These are phyloP conservation scores for Resseliella maxima DNA, from an alignment of 2,888 invertebrate genomes.

Conservation along the genomic window DNA sequence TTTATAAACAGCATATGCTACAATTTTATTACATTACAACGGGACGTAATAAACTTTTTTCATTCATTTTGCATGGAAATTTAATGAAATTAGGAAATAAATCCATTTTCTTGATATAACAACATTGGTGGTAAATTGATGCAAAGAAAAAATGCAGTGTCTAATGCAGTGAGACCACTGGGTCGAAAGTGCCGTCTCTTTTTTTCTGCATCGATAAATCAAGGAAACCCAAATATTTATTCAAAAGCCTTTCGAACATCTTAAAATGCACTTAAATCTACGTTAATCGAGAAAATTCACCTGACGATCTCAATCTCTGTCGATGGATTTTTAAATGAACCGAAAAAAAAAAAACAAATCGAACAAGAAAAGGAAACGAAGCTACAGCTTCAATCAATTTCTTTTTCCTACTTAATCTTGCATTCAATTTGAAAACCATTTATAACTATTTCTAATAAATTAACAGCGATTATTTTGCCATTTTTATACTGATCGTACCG, in stretches of 20 bases:
- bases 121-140: neutral
- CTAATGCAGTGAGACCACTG: too few species aligned
- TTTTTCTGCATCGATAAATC: too few species aligned
- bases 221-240: too few species aligned
- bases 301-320: neutral
- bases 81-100: neutral
- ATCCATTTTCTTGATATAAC: conserved; percentile 38
- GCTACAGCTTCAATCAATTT: conserved; percentile 24
- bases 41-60: neutral
- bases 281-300: neutral
- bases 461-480: conserved; percentile 41
- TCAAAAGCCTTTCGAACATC: too few species aligned
- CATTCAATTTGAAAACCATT: neutral
- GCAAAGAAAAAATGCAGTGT: neutral
- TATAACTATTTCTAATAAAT: conserved; percentile 31
- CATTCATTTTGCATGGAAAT: neutral
- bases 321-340: neutral
- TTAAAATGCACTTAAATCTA: neutral
- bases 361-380: neutral
- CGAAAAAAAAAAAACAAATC: too few species aligned
- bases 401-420: neutral
- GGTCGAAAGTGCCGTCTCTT: too few species aligned
- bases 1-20: neutral
- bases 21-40: neutral
- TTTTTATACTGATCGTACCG: neutral